Conservation (phyloP, 2,113 vertebrate genomes). For the Crotalus helleri region DNA sequence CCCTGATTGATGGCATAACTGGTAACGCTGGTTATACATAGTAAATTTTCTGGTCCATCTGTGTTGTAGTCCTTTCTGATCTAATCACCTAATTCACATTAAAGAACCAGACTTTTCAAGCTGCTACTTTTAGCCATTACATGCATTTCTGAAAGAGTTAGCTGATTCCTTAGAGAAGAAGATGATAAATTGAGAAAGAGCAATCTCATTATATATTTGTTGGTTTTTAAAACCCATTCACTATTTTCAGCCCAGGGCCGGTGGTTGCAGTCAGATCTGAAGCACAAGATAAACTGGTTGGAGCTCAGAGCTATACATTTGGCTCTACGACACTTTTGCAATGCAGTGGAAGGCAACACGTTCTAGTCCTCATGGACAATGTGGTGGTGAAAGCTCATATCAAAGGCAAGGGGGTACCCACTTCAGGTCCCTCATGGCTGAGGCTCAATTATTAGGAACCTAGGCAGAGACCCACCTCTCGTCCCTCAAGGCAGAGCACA, state of each 20-base stretch:
- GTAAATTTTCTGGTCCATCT: not conserved
- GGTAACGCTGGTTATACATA: not conserved
- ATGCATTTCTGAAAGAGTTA: not conserved
- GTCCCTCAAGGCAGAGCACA: too few species aligned
- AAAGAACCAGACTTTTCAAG: not conserved
- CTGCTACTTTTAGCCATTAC: not conserved
- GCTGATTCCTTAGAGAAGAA: not conserved
- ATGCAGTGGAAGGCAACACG: too few species aligned
- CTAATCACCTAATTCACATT: not conserved
- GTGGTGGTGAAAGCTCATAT: too few species aligned
- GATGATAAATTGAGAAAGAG: not conserved
- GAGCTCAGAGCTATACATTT: too few species aligned
- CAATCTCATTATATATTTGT: not conserved
- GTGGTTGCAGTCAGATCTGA: too few species aligned
- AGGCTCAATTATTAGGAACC: too few species aligned
- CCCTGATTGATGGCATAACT: not conserved
- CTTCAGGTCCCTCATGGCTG: too few species aligned
- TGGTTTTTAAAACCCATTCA: not conserved
- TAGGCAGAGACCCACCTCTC: too few species aligned
- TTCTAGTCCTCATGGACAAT: too few species aligned
- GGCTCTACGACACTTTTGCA: too few species aligned
- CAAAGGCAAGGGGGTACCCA: too few species aligned
- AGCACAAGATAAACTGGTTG: too few species aligned
- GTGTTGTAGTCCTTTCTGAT: not conserved
- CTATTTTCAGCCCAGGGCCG: not conserved